These are phyloP conservation scores for Bryconaethiops microstoma DNA, from an alignment of 2,797 vertebrate species.

Conservation along the genomic window DNA sequence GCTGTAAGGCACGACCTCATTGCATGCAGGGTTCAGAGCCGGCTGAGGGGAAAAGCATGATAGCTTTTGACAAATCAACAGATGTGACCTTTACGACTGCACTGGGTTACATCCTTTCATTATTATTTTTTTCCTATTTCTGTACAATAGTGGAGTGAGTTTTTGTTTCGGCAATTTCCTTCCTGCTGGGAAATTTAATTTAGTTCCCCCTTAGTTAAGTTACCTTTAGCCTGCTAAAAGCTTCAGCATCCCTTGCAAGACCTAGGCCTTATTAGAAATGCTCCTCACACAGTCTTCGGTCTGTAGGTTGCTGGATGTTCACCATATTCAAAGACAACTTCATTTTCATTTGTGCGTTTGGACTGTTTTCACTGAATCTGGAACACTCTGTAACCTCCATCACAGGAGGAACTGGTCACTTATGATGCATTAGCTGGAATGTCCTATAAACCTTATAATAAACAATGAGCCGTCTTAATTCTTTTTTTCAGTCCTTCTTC, in stretches of 20 bases:
- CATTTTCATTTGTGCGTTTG: too few species aligned
- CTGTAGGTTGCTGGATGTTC: neutral
- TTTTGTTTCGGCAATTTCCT: slow-evolving; percentile 7
- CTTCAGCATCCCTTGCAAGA: neutral
- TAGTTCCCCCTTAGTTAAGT: neutral
- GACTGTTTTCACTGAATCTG: neutral
- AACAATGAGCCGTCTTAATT: neutral
- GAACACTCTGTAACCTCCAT: neutral
- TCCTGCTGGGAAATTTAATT: slow-evolving; percentile 16
- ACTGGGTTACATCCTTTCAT: slow-evolving; percentile 35
- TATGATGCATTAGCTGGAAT: neutral
- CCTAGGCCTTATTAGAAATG: neutral
- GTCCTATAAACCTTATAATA: neutral
- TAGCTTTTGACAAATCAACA: slow-evolving; percentile 50
- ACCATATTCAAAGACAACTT: neutral
- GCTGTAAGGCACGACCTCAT: slow-evolving; percentile 27
- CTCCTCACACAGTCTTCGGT: neutral
- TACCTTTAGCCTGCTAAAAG: slow-evolving; percentile 24
- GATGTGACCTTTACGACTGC: slow-evolving; percentile 40
- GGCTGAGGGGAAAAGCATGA: slow-evolving; percentile 40
- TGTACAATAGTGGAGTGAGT: neutral
- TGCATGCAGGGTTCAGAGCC: slow-evolving; percentile 22
- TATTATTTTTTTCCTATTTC: slow-evolving; percentile 17
- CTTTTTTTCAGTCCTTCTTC: neutral
- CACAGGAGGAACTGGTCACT: neutral